A percentile compares a stretch with the other conserved stretches of the same genome.
These are phyloP conservation scores for Apodemus sylvaticus DNA, from an alignment of 2,113 vertebrate genomes.

Conservation along the genomic window DNA sequence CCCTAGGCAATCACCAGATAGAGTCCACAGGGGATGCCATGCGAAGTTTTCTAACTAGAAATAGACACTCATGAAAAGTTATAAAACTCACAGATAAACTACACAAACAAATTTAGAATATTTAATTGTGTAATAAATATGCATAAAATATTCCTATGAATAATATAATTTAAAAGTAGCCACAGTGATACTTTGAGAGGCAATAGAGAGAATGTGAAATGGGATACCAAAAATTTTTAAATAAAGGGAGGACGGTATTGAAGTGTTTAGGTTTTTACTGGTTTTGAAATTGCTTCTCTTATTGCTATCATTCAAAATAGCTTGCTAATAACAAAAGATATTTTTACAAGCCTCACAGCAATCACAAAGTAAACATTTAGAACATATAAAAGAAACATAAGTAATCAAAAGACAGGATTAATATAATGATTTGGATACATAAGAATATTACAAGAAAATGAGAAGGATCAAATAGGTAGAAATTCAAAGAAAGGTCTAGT, in stretches of 20 bases:
- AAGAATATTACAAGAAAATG: not conserved
- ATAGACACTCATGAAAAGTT: not conserved
- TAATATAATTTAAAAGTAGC: not conserved
- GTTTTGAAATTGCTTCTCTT: not conserved
- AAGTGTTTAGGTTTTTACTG: not conserved
- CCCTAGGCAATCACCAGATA: not conserved
- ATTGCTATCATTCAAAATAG: not conserved
- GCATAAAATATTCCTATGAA: not conserved
- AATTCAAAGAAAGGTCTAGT: not conserved
- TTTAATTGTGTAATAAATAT: not conserved
- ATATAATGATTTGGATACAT: not conserved
- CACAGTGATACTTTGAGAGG: not conserved
- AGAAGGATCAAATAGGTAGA: not conserved
- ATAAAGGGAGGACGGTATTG: not conserved
- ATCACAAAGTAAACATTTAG: not conserved
- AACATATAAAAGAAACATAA: not conserved
- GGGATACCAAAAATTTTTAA: not conserved
- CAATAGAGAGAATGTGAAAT: not conserved
- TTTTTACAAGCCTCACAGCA: not conserved
- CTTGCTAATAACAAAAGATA: not conserved
- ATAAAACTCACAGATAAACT: not conserved
- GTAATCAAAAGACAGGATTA: not conserved
- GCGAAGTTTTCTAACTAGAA: not conserved
- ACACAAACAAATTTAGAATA: not conserved
- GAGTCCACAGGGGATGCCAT: not conserved